A percentile compares a stretch with the other conserved stretches of the same genome.
phyloP scores from a whole-genome alignment of 2,888 invertebrate genomes.

The Phrixothrix hirtus region DNA sequence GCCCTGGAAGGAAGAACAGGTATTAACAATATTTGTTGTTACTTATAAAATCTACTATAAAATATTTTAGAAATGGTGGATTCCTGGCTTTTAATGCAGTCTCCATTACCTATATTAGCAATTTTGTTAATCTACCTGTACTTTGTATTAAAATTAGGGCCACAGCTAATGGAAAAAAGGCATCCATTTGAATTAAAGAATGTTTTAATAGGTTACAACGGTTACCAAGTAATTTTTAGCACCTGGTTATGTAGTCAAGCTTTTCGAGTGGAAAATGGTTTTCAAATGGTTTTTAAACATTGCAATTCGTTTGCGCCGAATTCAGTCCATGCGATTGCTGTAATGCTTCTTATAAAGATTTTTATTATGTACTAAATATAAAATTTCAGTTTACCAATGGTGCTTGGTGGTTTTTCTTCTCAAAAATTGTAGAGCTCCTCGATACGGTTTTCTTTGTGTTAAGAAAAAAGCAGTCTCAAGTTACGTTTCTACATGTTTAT shows the following conservation, averaged over 20 bases:
- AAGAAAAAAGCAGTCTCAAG: conserved; percentile 86
- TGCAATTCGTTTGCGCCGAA: conserved; percentile 25
- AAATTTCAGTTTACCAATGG: conserved; percentile 62
- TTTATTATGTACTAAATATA: too few relatives aligned
- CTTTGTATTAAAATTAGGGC: conserved; percentile 76
- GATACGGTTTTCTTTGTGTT: conserved; percentile 88
- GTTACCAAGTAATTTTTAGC: conserved; percentile 86
- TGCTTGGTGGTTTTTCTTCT: conserved; percentile 80
- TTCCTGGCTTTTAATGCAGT: conserved; percentile 77
- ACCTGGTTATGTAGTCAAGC: conserved; percentile 66
- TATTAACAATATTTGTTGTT: too few relatives aligned
- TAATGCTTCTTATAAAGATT: too few relatives aligned
- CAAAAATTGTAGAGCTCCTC: conserved; percentile 75
- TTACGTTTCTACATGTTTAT: conserved; percentile 86
- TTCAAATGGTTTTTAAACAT: conserved; percentile 23
- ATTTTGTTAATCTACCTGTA: conserved; percentile 69
- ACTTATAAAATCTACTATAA: too few relatives aligned
- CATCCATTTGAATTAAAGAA: conserved; percentile 74
- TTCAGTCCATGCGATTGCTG: conserved; percentile 23
- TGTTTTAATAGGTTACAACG: conserved; percentile 78
- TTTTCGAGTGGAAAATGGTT: conserved; percentile 15
- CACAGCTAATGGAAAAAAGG: conserved; percentile 74
- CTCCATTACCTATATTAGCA: conserved; percentile 70
- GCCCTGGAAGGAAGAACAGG: conserved; percentile 58
- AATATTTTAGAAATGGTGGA: too few relatives aligned